Evolutionary conservation across 1,140 invertebrate species (phyloP).

Genomic region (Drosophila malerkotliana): DNA sequence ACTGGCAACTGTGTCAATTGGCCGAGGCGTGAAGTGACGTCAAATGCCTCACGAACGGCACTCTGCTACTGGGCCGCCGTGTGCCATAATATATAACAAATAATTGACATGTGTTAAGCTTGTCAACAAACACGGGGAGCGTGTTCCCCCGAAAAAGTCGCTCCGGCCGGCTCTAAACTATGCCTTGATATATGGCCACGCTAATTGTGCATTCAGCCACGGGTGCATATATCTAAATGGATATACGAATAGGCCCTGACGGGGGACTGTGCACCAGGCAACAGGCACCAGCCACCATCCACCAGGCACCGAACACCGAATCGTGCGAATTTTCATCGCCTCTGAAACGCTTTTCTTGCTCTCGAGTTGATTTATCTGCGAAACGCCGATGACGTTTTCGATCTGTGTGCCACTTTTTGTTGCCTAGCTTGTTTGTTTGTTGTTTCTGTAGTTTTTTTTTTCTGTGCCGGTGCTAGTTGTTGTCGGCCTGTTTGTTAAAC

Average conservation of each 20-base stretch:
- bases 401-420: constrained; percentile 52
- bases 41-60: constrained; percentile 41
- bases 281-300: constrained; percentile 1
- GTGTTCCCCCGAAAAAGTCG: constrained; percentile 7
- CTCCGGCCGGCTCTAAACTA: constrained; percentile 45
- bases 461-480: constrained; percentile 27
- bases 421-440: constrained; percentile 37
- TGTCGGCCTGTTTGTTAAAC: constrained; percentile 75
- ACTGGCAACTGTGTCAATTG: constrained; percentile 67
- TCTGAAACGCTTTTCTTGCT: constrained; percentile 71
- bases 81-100: constrained; percentile 75
- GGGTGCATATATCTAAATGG: constrained; percentile 34
- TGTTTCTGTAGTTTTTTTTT: constrained; percentile 43
- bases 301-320: constrained; percentile 31
- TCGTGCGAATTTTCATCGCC: constrained; percentile 72
- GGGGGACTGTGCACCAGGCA: neutral
- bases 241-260: constrained; percentile 4
- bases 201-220: constrained; percentile 66
- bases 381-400: constrained; percentile 66
- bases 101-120: constrained; percentile 77
- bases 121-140: constrained; percentile 70
- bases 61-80: constrained; percentile 7
- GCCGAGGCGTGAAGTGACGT: constrained; percentile 58
- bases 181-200: constrained; percentile 62
- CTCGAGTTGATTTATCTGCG: constrained; percentile 70